Conservation (phyloP, 2,113 vertebrate genomes). For the Calidris pugnax region DNA sequence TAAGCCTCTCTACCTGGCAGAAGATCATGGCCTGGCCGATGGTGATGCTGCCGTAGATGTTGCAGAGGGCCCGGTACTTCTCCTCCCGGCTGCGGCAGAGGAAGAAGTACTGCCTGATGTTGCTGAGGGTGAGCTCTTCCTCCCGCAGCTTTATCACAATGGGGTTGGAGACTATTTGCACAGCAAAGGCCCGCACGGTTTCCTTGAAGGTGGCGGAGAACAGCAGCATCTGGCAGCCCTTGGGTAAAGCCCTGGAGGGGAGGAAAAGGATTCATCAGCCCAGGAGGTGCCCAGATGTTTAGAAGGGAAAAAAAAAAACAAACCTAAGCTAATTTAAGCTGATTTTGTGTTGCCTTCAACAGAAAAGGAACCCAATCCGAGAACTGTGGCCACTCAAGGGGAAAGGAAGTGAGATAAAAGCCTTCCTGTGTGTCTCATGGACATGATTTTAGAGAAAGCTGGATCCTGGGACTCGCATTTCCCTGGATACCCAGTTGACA, state of each 20-base stretch:
- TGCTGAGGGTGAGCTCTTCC: conserved; percentile 78
- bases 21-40: conserved; percentile 81
- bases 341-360: not conserved
- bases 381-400: not conserved
- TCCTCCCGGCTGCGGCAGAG: conserved; percentile 44
- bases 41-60: conserved; percentile 75
- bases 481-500: not conserved
- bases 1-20: conserved; percentile 70
- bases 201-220: conserved; percentile 80
- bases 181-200: conserved; percentile 66
- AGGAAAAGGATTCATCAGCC: not conserved
- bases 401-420: accelerated
- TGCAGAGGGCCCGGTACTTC: conserved; percentile 76
- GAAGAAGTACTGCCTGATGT: conserved; percentile 77
- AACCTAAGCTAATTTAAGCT: not conserved
- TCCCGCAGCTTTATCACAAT: conserved; percentile 75
- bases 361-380: not conserved
- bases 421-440: not conserved
- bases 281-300: not conserved
- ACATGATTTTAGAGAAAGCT: accelerated
- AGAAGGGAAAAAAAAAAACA: no score
- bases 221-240: conserved; percentile 77
- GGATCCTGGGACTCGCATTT: no score
- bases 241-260: conserved; percentile 60
- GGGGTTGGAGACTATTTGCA: conserved; percentile 69